phyloP scores from a whole-genome alignment of 64 coral and sea anemone genomes.

The Platygyra sinensis region DNA sequence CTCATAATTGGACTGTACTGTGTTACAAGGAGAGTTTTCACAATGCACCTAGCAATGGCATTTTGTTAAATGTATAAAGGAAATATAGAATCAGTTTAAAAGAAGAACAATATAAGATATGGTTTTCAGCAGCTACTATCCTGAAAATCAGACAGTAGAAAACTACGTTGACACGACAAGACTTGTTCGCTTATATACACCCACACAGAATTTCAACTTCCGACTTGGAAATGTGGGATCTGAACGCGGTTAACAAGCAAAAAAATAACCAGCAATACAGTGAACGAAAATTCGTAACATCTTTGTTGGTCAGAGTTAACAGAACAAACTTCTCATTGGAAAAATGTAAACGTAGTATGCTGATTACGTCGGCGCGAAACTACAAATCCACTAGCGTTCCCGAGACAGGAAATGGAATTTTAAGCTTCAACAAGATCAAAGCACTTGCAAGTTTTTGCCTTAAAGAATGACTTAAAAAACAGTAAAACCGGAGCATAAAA shows the following conservation, averaged over 20 bases:
- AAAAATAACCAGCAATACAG: background rate
- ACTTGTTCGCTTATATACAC: constrained; percentile 5
- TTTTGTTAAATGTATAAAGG: background rate
- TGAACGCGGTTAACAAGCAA: background rate
- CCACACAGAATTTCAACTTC: constrained; percentile 43
- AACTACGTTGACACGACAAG: constrained; percentile 19
- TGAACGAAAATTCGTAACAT: background rate
- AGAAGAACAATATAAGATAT: background rate
- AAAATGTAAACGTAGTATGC: background rate
- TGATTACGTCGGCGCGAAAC: constrained; percentile 28
- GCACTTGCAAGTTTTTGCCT: background rate
- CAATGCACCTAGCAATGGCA: background rate
- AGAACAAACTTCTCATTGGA: constrained; percentile 1
- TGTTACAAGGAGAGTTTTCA: background rate
- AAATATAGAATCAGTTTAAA: background rate
- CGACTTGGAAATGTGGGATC: background rate
- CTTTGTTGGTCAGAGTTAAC: background rate
- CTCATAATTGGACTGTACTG: background rate
- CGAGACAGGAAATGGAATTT: constrained; percentile 49
- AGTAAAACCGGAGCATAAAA: background rate
- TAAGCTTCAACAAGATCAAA: constrained; percentile 5
- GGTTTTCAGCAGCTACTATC: background rate
- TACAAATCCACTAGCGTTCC: constrained; percentile 17
- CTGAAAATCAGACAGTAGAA: background rate
- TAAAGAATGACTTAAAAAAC: background rate